Base-by-base conservation (phyloP, 2,888 invertebrate species). In the Yponomeuta malinellus region DNA sequence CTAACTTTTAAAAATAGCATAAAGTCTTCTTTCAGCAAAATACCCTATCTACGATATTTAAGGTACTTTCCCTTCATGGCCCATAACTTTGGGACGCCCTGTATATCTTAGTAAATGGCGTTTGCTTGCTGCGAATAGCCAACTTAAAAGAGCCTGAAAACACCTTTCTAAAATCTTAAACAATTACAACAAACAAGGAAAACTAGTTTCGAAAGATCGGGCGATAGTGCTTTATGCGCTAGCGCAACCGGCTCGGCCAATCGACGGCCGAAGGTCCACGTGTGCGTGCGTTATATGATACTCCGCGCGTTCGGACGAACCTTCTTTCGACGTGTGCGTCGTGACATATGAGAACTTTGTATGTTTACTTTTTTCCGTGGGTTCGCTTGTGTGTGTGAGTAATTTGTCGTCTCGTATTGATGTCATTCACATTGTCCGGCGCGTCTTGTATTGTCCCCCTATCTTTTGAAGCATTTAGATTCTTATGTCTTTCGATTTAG, bases 91-190 rank as follows among this genome's bases (percentile, higher is more conserved):
- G 23, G 23, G 23, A 23, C 23, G 23, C 23, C 23, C 23, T 23
- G 23, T 23, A 37, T 5, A 37, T 37, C 5, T 5, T 37, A 37
- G 5, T 33, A 33, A 5, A 33, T 33, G 33, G 33, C 33, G 33
- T 2, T 33, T 2, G 2, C 5, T 5, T 2, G 33, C n/a, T 23
- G 29, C 10, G 33, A 65, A 65, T 65, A 63, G 82, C 81, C 76
- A 59, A 59, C 15, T 12, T 15, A 78, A 79, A 79, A 78, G 71
- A 77, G 43, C 78, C 84, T 66, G 63, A 70, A 70, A 71, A 71
- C 81, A 85, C 90, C 91, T 92, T 92, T 91, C 91, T 91, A 92
- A 90, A 90, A 90, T 90, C 90, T 90, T 84, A 74, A 33, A 83
- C 88, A 84, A 86, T 87, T 87, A 87, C 84, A 59, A 12, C 15